Evolutionary conservation across 1,140 invertebrate species (phyloP), one percentile per base, ranked within the genome.

Genomic region (Prorops nasuta): DNA sequence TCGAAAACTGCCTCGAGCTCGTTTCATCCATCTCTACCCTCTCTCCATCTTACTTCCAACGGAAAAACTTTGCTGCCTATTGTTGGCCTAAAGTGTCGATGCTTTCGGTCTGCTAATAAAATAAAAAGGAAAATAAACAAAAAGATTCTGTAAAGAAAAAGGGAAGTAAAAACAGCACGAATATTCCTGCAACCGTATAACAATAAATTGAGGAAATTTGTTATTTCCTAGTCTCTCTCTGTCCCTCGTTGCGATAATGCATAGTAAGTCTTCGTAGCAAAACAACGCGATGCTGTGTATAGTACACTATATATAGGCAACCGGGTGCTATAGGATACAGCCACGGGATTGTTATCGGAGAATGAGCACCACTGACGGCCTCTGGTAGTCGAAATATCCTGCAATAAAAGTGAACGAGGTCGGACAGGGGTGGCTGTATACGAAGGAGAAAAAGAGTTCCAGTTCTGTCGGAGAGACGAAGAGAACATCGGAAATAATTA

Each of bases 401-500:
- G 57, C 54, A 62, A 67, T 67, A 64, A 65, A 67, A 64, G 35
- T 44, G 42, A 62, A 67, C 47, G 63, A 60, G 43, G 46, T 31
- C 41, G 43, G 52, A 59, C 46, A 44, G 18, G 22, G 44, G 38
- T 6, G 24, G 10, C 24, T 28, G 24, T 4, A 4, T 28, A 28
- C n/a, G n/a, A 10, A 6, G 24, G 24, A 28, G 24, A 6, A 10
- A 10, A 28, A 6, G 24, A 10, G 10, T 28, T 10, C n/a, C n/a
- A n/a, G n/a, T n/a, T n/a, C n/a, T 10, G 24, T 4, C 24, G 24
- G 10, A 10, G 24, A 31, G 31, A 44, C 28, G 17, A 35, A 41
- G 32, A 41, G 20, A 45, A 48, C 48, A 51, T 55, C 40, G 48
- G 46, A 63, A 64, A 58, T 60, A 63, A 64, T 64, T 55, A 60